Conservation (phyloP, 2,797 vertebrate species). For the Anguilla pacifica region DNA sequence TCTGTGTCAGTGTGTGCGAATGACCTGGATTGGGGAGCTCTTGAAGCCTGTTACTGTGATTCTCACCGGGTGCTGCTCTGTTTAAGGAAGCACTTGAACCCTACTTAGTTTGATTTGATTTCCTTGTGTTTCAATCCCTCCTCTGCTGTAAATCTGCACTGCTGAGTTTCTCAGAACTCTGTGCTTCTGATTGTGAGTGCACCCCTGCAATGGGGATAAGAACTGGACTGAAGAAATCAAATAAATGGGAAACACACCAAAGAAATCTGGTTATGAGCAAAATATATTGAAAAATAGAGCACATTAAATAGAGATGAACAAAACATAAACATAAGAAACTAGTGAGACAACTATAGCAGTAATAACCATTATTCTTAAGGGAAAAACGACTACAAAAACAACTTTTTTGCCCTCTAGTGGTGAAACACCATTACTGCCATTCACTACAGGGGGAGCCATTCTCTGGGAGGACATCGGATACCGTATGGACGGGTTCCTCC, state of each 20-base stretch:
- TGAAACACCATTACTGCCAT: background rate
- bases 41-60: background rate
- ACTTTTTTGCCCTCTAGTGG: background rate
- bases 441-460: background rate
- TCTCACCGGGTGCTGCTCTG: background rate
- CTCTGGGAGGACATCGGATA: background rate
- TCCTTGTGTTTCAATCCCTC: background rate
- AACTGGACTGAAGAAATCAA: background rate
- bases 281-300: background rate
- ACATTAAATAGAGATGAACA: background rate
- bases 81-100: slow-evolving; percentile 22
- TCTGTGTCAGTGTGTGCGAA: background rate
- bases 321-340: background rate
- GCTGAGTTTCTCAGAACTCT: background rate
- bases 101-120: slow-evolving; percentile 1
- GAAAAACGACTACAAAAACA: background rate
- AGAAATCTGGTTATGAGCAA: background rate
- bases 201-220: background rate
- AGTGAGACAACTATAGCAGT: background rate
- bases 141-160: background rate
- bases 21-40: slow-evolving; percentile 8
- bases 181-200: background rate
- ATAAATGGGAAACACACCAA: background rate
- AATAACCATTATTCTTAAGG: background rate
- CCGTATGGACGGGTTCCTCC: background rate